phyloP scores from a whole-genome alignment of 2,888 invertebrate genomes.

The Acanthoscelides obtectus region DNA sequence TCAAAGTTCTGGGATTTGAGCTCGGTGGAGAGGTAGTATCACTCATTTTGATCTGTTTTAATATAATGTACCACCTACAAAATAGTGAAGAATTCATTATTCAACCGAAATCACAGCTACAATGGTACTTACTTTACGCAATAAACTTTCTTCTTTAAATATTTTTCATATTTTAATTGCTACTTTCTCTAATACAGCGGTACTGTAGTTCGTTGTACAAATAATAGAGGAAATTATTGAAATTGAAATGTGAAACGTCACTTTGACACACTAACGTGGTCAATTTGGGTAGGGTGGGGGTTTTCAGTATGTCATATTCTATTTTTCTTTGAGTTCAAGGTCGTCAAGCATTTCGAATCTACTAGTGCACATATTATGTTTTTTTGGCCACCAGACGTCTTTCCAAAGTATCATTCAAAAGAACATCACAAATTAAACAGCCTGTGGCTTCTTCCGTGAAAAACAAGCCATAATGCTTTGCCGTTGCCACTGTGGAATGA shows the following conservation, averaged over 20 bases:
- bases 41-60: not conserved
- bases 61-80: not conserved
- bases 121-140: not conserved
- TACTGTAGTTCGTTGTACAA: not conserved
- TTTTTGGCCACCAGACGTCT: too few relatives aligned
- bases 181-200: not conserved
- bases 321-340: too few relatives aligned
- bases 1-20: slow-evolving; percentile 48
- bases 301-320: too few relatives aligned
- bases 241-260: not conserved
- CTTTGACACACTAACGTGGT: not conserved
- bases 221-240: not conserved
- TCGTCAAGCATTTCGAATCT: too few relatives aligned
- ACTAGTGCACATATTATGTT: too few relatives aligned
- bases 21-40: not conserved
- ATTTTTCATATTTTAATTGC: not conserved
- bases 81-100: not conserved
- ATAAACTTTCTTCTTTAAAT: not conserved
- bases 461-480: too few relatives aligned
- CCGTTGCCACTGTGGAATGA: too few relatives aligned
- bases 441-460: too few relatives aligned
- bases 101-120: not conserved
- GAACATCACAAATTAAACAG: too few relatives aligned
- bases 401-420: too few relatives aligned
- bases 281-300: not conserved